These are phyloP conservation scores for Phainopepla nitens DNA, from an alignment of 2,113 vertebrate species.

Conservation along the genomic window DNA sequence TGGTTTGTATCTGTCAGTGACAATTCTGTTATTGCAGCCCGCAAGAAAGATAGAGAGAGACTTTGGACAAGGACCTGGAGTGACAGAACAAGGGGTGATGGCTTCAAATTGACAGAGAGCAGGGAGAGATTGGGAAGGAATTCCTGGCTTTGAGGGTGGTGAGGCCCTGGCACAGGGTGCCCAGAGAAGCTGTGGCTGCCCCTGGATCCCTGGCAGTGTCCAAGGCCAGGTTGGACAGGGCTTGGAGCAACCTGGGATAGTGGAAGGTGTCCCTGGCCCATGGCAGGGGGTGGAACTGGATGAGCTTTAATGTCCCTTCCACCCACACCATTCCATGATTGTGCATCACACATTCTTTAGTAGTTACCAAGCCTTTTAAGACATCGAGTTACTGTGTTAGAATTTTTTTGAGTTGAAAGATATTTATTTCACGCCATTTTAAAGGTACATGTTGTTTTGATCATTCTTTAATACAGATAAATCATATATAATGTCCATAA, in stretches of 20 bases:
- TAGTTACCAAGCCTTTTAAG: too few species aligned
- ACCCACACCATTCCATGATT: too few species aligned
- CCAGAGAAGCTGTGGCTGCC: not conserved
- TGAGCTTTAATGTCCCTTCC: too few species aligned
- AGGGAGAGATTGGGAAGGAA: not conserved
- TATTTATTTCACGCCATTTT: not conserved
- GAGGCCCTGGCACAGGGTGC: rapidly evolving
- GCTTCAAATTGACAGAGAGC: not conserved
- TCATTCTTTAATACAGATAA: not conserved
- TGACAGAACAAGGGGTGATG: not conserved
- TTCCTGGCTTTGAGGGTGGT: rapidly evolving
- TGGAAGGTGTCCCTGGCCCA: too few species aligned
- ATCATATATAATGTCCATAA: not conserved
- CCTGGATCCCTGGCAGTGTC: not conserved
- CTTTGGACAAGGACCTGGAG: not conserved
- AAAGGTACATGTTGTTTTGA: not conserved
- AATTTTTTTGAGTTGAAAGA: not conserved
- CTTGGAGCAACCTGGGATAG: not conserved
- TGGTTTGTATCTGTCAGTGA: not conserved
- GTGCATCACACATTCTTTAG: too few species aligned
- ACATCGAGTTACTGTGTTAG: too few species aligned
- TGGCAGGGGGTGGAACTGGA: too few species aligned
- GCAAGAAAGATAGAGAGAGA: not conserved
- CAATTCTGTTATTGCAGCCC: not conserved
- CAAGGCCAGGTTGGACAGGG: rapidly evolving